phyloP scores from a whole-genome alignment of 2,888 invertebrate species.

The Hecatera dysodea region DNA sequence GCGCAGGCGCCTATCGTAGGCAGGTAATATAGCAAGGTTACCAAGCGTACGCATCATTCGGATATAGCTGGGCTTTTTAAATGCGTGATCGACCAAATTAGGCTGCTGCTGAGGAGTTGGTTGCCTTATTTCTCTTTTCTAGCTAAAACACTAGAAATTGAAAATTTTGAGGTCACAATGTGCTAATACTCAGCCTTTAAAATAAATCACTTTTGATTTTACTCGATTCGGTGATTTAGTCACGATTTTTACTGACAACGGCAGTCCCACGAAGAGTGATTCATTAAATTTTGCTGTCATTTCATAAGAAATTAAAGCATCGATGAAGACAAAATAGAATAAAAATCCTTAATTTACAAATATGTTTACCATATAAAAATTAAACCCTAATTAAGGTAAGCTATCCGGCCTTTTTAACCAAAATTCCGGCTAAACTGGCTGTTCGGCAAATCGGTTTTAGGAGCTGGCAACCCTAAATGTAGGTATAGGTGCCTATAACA shows the following conservation, averaged over 20 bases:
- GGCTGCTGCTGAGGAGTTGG: neutral
- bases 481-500: conserved; percentile 48
- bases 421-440: neutral
- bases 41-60: neutral
- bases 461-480: neutral
- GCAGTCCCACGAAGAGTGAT: too few species aligned
- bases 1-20: conserved; percentile 66
- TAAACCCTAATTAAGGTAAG: neutral
- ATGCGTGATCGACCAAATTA: neutral
- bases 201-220: too few species aligned
- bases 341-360: neutral
- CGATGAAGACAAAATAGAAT: neutral
- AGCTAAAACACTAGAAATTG: neutral
- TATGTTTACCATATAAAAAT: neutral
- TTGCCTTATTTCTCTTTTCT: neutral
- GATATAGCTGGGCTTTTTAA: neutral
- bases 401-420: neutral
- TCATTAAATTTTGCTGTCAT: neutral
- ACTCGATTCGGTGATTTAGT: too few species aligned
- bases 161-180: neutral
- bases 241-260: neutral
- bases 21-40: conserved; percentile 28
- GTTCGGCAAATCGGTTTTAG: neutral
- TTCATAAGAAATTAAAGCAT: neutral
- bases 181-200: neutral